Base-by-base conservation (phyloP, 2,797 vertebrate genomes). In the Pagetopsis macropterus region DNA sequence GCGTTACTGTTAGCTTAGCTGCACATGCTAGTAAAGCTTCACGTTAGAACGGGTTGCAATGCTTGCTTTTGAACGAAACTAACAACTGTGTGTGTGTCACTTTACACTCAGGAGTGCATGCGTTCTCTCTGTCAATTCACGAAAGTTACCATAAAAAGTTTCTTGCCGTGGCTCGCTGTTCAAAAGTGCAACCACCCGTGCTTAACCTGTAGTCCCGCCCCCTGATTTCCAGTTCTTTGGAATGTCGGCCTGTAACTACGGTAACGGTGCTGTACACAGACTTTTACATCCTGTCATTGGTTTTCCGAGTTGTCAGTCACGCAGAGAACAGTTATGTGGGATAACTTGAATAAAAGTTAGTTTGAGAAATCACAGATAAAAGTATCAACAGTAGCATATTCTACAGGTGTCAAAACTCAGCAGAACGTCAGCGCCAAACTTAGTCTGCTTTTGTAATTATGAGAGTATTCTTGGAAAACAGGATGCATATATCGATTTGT, bases 121-220 rank as follows among this genome's bases (percentile, higher is more conserved):
- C n/a, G 43, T 65, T 55, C 54, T 50, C 46, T 71, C 27, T 19
- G 45, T 50, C 37, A 64, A 2, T 54, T 82, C 44, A 10, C 40
- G 2, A 45, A 6, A 75, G 52, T 82, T 86, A 41, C 9, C 16
- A 41, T 11, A 16, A 85, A 87, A 82, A 57, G 40, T 78, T 82
- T 54, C 82, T 81, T 79, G 69, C 72, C 72, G 75, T 82, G 27
- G 80, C 67, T 86, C 54, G 72, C 80, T 61, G 67, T 55, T 70
- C 44, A 50, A 81, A 83, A 64, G 88, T 61, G 86, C 92, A 93
- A 66, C 73, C 94, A 87, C 82, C 83, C 94, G 6, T 95, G 95
- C 93, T 95, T 46, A 69, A 63, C 37, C n/a, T 1, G 0, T 15
- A 44, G 84, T 72, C 91, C 93, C 94, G 90, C 94, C 94, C 79